Percentiles rank a stretch among this genome's conserved stretches.
These are phyloP conservation scores for Lepus oiostolus DNA, from an alignment of 2,797 vertebrate species.

Conservation along the genomic window DNA sequence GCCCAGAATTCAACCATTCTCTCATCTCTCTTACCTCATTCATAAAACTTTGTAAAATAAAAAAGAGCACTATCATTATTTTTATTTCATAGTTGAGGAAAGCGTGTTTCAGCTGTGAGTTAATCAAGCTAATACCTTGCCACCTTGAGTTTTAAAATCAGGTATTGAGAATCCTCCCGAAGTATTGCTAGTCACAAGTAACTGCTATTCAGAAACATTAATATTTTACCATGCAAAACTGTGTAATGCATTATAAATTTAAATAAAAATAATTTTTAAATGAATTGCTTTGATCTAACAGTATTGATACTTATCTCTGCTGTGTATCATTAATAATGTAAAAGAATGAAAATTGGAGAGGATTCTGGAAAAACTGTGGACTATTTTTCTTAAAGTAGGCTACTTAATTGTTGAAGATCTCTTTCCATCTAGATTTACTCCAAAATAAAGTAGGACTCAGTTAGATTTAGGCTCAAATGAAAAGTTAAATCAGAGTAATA, in stretches of 20 bases:
- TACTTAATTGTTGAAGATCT: not conserved
- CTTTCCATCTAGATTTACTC: constrained; percentile 31
- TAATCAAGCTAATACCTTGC: fast-evolving
- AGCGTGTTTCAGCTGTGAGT: not conserved
- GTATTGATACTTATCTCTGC: not conserved
- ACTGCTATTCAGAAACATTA: not conserved
- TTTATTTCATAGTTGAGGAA: not conserved
- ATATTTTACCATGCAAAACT: constrained; percentile 44
- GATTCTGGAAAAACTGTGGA: not conserved
- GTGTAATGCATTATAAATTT: not conserved
- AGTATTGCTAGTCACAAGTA: not conserved
- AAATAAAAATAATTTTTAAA: constrained; percentile 25
- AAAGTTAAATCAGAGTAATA: not conserved
- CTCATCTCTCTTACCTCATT: not conserved
- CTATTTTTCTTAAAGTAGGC: not conserved
- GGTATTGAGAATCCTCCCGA: not conserved
- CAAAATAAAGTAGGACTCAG: not conserved
- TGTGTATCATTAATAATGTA: constrained; percentile 1
- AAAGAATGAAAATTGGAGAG: not conserved
- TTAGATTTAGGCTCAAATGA: not conserved
- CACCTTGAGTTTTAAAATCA: not conserved
- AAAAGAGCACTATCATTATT: not conserved
- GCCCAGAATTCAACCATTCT: not conserved
- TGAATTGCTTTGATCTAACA: not conserved
- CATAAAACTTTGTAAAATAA: not conserved